phyloP scores from a whole-genome alignment of 2,113 vertebrate genomes.

The Bucco capensis region DNA sequence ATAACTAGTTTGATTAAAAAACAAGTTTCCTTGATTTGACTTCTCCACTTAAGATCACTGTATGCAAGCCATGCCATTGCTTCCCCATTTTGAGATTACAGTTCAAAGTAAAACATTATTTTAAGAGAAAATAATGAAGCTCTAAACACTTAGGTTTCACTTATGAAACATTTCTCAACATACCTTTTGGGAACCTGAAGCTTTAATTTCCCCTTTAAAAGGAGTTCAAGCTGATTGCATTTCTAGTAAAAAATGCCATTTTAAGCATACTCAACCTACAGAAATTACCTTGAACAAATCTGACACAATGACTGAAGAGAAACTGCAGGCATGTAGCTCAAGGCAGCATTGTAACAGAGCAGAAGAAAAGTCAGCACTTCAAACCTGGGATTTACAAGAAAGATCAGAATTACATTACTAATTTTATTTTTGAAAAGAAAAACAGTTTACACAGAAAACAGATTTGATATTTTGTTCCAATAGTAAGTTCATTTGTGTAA shows the following conservation, averaged over 20 bases:
- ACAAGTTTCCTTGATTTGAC: neutral
- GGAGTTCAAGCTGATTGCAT: neutral
- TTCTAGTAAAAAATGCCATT: neutral
- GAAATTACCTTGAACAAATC: conserved; percentile 90
- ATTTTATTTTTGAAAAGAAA: neutral
- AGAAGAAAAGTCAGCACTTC: conserved; percentile 96
- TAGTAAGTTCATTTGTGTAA: no score
- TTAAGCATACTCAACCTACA: neutral
- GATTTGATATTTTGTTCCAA: neutral
- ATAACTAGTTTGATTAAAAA: neutral
- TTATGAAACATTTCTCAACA: neutral
- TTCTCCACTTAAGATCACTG: neutral
- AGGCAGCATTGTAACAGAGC: conserved; percentile 92
- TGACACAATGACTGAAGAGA: conserved; percentile 95
- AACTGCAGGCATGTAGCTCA: conserved; percentile 88
- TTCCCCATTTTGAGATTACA: neutral
- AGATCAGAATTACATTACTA: neutral
- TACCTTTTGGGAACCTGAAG: neutral
- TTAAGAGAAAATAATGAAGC: neutral
- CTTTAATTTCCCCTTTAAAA: neutral
- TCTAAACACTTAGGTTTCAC: neutral
- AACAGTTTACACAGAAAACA: neutral
- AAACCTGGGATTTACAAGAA: conserved; percentile 78
- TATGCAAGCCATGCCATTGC: neutral
- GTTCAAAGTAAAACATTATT: neutral